These are phyloP conservation scores for Cyclargus thomasi DNA, from an alignment of 1,140 invertebrate genomes.

Conservation along the genomic window DNA sequence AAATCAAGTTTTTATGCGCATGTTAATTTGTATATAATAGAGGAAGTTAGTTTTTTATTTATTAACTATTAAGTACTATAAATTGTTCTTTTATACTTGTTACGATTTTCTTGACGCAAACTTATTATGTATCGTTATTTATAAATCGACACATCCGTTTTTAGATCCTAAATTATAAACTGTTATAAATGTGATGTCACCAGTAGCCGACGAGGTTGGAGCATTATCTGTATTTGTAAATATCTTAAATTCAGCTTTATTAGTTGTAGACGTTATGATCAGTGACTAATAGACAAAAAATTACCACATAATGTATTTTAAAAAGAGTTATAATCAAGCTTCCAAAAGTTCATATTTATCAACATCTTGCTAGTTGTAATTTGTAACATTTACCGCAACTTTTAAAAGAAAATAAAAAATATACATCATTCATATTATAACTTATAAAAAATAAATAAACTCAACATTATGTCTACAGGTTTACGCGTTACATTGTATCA, in stretches of 20 bases:
- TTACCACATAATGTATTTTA: not conserved
- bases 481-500: not conserved
- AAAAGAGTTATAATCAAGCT: no score
- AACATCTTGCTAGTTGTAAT: no score
- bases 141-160: not conserved
- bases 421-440: not conserved
- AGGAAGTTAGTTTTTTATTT: not conserved
- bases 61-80: not conserved
- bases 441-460: not conserved
- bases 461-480: not conserved
- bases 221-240: not conserved
- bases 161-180: not conserved
- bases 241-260: not conserved
- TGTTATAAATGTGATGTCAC: constrained; percentile 3
- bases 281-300: not conserved
- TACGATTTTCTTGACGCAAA: not conserved
- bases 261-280: not conserved
- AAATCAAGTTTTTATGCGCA: not conserved
- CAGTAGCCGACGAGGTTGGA: not conserved
- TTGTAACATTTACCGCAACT: no score
- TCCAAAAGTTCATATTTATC: no score
- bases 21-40: not conserved
- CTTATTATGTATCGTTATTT: not conserved
- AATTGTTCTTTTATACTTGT: not conserved
- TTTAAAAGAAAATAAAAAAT: no score